Conservation (phyloP, 2,888 invertebrate species). For the Colostygia pectinataria region DNA sequence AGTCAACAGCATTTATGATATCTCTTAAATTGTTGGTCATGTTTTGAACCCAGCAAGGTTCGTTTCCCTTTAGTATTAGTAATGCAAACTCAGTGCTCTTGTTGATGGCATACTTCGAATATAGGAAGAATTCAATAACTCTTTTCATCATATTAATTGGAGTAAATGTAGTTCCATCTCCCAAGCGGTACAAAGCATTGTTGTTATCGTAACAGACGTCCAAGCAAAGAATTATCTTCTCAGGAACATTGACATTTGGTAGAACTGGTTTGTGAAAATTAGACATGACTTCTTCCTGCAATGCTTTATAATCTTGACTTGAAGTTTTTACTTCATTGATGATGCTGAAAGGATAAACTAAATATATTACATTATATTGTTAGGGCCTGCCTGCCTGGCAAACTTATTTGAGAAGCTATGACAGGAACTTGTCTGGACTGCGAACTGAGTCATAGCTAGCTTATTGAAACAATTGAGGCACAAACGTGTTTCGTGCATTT, state of each 20-base stretch:
- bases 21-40: conserved; percentile 85
- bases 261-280: conserved; percentile 74
- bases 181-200: conserved; percentile 76
- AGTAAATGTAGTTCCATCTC: conserved; percentile 79
- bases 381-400: too few relatives aligned
- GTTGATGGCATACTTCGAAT: conserved; percentile 84
- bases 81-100: conserved; percentile 85
- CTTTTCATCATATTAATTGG: conserved; percentile 85
- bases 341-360: conserved; percentile 10
- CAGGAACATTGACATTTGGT: conserved; percentile 81
- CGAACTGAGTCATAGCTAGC: too few relatives aligned
- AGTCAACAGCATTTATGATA: conserved; percentile 81
- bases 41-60: conserved; percentile 80
- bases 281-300: conserved; percentile 65
- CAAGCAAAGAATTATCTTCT: conserved; percentile 85
- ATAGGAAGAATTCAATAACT: conserved; percentile 84
- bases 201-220: conserved; percentile 84
- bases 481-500: too few relatives aligned
- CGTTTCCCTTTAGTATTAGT: conserved; percentile 78
- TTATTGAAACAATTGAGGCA: too few relatives aligned
- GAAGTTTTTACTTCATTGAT: neutral
- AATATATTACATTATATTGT: neutral
- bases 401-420: too few relatives aligned
- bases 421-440: too few relatives aligned
- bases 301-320: conserved; percentile 42